Evolutionary conservation across 2,888 invertebrate species (phyloP).

Genomic region (Eulithis prunata): DNA sequence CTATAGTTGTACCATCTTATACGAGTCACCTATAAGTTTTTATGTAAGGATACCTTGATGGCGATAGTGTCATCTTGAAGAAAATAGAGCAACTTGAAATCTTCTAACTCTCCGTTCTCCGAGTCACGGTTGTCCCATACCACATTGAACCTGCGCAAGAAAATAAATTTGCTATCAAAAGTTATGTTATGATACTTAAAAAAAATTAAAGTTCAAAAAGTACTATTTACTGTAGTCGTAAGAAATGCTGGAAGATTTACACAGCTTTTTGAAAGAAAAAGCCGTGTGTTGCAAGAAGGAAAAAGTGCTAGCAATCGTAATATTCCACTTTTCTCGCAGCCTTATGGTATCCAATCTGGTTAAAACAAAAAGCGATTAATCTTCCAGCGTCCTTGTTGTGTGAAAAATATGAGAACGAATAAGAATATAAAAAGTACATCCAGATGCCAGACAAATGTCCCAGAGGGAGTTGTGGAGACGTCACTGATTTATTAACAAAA

Average conservation of each 20-base stretch:
- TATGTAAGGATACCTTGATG: slow-evolving; percentile 74
- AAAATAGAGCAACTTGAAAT: slow-evolving; percentile 91
- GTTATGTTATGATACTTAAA: background rate
- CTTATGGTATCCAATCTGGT: slow-evolving; percentile 18
- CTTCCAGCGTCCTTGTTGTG: slow-evolving; percentile 31
- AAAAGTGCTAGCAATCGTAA: background rate
- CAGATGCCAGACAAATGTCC: slow-evolving; percentile 47
- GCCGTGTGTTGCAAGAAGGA: background rate
- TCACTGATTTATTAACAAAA: slow-evolving; percentile 57
- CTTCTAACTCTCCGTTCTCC: slow-evolving; percentile 82
- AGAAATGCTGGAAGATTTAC: background rate
- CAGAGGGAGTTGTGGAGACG: slow-evolving; percentile 21
- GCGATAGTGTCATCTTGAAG: slow-evolving; percentile 92
- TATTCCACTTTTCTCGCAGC: background rate
- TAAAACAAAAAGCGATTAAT: slow-evolving; percentile 35
- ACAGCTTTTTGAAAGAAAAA: background rate
- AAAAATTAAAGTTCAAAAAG: no score
- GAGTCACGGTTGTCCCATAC: slow-evolving; percentile 87
- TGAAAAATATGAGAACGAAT: slow-evolving; percentile 40
- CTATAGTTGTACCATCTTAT: background rate
- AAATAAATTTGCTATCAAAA: slow-evolving; percentile 16
- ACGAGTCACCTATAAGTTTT: background rate
- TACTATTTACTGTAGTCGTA: background rate
- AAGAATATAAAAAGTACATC: slow-evolving; percentile 47
- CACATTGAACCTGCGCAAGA: slow-evolving; percentile 84